A percentile compares a stretch with the other conserved stretches of the same genome.
These are phyloP conservation scores for Sorex fumeus DNA, from an alignment of 2,113 vertebrate genomes.

Conservation along the genomic window DNA sequence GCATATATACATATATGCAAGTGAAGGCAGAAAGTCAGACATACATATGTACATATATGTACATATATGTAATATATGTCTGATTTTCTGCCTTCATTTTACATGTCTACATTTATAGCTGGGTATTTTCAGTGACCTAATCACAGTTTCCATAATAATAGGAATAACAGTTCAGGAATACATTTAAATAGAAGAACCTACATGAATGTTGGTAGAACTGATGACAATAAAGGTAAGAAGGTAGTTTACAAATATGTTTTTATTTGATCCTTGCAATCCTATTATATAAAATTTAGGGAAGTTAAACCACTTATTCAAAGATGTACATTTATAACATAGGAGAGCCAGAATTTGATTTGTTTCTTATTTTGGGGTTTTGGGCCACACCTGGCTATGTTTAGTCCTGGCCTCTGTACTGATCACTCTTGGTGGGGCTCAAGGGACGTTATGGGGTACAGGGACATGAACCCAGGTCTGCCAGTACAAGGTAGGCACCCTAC, in stretches of 20 bases:
- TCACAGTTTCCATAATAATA: background rate
- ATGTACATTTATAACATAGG: background rate
- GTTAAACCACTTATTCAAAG: background rate
- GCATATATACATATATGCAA: too few species aligned
- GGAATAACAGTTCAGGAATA: background rate
- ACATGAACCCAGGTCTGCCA: too few species aligned
- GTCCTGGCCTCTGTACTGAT: too few species aligned
- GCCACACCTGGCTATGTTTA: too few species aligned
- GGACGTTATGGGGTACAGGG: too few species aligned
- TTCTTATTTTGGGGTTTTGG: too few species aligned
- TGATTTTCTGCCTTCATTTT: background rate
- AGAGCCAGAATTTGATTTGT: background rate
- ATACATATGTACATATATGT: too few species aligned
- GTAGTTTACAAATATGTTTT: background rate
- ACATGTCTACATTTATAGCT: background rate
- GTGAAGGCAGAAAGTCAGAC: too few species aligned
- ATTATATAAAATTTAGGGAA: background rate
- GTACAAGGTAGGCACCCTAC: too few species aligned
- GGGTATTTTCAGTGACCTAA: background rate
- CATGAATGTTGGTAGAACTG: background rate
- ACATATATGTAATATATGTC: too few species aligned
- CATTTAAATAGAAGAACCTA: background rate
- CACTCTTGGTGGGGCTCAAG: too few species aligned
- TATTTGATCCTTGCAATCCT: conserved; percentile 4
- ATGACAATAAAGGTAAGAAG: background rate